These are phyloP conservation scores for Tipula unca DNA, from an alignment of 2,888 invertebrate genomes.

Conservation along the genomic window DNA sequence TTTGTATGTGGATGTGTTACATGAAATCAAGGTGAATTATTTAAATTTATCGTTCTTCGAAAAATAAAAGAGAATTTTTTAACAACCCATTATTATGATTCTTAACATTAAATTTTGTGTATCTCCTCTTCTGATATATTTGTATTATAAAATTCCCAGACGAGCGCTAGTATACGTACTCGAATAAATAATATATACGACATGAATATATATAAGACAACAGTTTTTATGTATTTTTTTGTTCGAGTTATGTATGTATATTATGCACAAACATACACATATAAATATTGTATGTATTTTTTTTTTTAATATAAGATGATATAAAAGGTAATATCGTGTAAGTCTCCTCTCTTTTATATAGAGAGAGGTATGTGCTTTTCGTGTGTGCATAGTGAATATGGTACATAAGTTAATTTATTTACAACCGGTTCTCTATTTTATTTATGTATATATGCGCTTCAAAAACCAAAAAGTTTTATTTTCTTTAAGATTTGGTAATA, in stretches of 20 bases:
- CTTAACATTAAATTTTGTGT: background rate
- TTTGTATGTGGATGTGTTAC: background rate
- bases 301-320: background rate
- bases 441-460: background rate
- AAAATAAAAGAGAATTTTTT: background rate
- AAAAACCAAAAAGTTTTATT: background rate
- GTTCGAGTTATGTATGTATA: too few species aligned
- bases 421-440: background rate
- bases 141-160: background rate
- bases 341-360: background rate
- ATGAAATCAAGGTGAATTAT: background rate
- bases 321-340: background rate
- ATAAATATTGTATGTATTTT: background rate
- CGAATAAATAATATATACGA: background rate
- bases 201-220: background rate
- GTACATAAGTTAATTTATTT: background rate
- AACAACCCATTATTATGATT: slow-evolving; percentile 8
- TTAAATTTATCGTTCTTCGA: background rate
- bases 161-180: background rate
- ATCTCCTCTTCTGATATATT: background rate
- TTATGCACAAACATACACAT: too few species aligned
- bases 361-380: background rate
- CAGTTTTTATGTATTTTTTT: background rate
- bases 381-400: background rate
- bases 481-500: background rate